Conservation (phyloP, 2,797 vertebrate genomes). For the Gymnothorax javanicus region DNA sequence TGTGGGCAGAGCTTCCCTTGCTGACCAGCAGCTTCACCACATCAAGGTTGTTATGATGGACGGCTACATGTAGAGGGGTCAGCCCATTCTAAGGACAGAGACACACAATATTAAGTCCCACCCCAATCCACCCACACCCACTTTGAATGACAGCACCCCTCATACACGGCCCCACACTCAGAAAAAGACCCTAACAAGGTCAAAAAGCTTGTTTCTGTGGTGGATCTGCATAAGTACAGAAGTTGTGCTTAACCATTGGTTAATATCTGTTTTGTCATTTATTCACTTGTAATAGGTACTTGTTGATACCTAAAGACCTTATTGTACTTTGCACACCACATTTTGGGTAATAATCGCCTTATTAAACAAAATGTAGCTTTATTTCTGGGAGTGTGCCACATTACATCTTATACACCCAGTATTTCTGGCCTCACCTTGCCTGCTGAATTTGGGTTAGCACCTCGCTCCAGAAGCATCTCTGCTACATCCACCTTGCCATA, state of each 20-base stretch:
- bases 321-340: too few species aligned
- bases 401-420: not conserved
- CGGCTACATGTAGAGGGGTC: conserved; percentile 92
- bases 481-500: conserved; percentile 90
- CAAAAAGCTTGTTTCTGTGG: too few species aligned
- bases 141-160: conserved; percentile 42
- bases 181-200: too few species aligned
- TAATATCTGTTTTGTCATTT: too few species aligned
- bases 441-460: conserved; percentile 86
- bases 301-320: too few species aligned
- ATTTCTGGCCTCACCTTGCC: conserved; percentile 76
- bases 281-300: too few species aligned
- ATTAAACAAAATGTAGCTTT: too few species aligned
- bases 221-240: too few species aligned
- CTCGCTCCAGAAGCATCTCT: conserved; percentile 81
- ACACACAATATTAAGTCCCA: conserved; percentile 40
- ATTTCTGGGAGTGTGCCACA: not conserved
- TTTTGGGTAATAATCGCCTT: too few species aligned
- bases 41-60: conserved; percentile 97
- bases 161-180: conserved; percentile 10
- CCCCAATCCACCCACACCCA: conserved; percentile 45
- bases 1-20: conserved; percentile 90
- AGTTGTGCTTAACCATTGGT: too few species aligned
- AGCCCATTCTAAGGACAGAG: conserved; percentile 83
- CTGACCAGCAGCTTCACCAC: conserved; percentile 92